A percentile compares a stretch with the other conserved stretches of the same genome.
phyloP scores from a whole-genome alignment of 2,888 invertebrate genomes.

The Trisateles emortualis region DNA sequence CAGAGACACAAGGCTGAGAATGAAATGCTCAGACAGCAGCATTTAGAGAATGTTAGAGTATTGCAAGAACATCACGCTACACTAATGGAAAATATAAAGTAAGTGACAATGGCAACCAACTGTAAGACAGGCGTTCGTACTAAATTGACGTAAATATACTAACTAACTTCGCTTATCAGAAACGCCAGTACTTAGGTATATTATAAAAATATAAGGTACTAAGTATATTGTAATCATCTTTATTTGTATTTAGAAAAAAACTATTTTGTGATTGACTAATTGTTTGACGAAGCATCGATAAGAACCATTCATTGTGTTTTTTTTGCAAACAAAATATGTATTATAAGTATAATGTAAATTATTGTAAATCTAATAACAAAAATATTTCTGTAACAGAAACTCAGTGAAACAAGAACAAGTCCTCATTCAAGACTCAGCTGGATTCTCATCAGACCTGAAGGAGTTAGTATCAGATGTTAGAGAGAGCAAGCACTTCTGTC shows the following conservation, averaged over 20 bases:
- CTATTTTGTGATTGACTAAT: too few relatives aligned
- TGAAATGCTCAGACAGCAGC: constrained; percentile 76
- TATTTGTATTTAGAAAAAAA: too few relatives aligned
- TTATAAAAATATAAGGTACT: too few relatives aligned
- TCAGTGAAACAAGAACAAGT: constrained; percentile 83
- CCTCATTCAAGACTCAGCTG: constrained; percentile 80
- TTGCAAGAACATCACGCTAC: constrained; percentile 83
- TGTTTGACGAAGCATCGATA: too few relatives aligned
- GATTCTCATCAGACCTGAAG: constrained; percentile 82
- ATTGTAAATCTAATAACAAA: not conserved
- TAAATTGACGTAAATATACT: not conserved
- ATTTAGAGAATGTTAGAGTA: constrained; percentile 76
- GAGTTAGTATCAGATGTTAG: constrained; percentile 78
- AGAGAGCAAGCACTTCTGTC: constrained; percentile 77
- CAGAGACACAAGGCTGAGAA: constrained; percentile 79
- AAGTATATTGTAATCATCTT: too few relatives aligned
- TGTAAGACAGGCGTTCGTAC: too few relatives aligned
- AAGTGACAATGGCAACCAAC: constrained; percentile 25
- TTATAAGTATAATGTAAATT: too few relatives aligned
- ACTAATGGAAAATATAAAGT: constrained; percentile 87
- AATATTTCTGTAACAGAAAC: constrained; percentile 62
- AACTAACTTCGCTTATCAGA: too few relatives aligned
- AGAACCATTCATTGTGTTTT: too few relatives aligned
- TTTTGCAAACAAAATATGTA: too few relatives aligned
- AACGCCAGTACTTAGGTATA: too few relatives aligned